Base-by-base conservation (phyloP, 1,140 invertebrate species). In the Drosophila bipectinata region DNA sequence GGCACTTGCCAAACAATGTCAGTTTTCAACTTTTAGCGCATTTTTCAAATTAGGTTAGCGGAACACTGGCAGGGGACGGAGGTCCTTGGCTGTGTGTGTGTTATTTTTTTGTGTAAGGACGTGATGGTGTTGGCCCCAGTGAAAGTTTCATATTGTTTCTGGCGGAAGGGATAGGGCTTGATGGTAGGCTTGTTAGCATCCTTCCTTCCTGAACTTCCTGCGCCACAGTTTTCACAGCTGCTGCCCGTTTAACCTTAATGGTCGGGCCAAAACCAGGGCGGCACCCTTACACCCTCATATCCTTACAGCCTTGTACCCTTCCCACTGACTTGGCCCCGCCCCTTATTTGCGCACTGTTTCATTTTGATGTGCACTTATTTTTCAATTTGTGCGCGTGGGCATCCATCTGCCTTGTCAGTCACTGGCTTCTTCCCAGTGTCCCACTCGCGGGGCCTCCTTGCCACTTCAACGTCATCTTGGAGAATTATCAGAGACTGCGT, bases 11-110 rank as follows among this genome's bases (percentile, higher is more conserved):
- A 67, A 76, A 77, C 63, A 76, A 60, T 77, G 73, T 76, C 79
- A 82, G 79, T 64, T 82, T 77, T 77, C 62, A 77, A 74, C 79
- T 82, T 77, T 77, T 60, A 74, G 79, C 79, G 56, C 79, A 77
- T 82, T 82, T 82, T 78, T 82, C 74, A 82, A 82, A 82, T 82
- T 82, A 61, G 79, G 79, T 82, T 82, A 82, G 53, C 79, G 48
- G 79, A 77, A 66, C 60, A 59, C 45, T 28, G 49, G 48, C 9
- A 14, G 44, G 15, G 52, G 44, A 24, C 3, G 7, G 28, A 56
- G 34, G 14, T 39, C 14, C 9, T 15, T 37, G 45, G 12, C 39
- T 41, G 45, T 21, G 26, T 28, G 26, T 28, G 26, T 28, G 26
- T 28, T 0, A 7, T 28, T 10, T 12, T 28, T 12, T n/a, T 14